Conservation (phyloP, 2,113 vertebrate species). For the Pholis gunnellus region DNA sequence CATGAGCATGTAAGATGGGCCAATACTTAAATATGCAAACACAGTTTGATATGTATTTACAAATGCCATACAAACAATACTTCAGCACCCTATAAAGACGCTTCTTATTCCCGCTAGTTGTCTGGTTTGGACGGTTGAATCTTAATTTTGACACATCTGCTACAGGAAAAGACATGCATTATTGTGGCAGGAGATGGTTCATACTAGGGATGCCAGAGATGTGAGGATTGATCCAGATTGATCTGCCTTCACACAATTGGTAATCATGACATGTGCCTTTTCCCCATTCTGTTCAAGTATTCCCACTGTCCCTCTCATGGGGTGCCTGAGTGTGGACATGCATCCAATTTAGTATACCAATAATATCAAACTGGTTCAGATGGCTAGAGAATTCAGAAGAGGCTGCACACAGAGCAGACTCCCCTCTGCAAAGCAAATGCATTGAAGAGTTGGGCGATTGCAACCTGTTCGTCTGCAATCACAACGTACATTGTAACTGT, state of each 20-base stretch:
- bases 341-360: conserved; percentile 1
- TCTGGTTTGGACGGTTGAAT: background rate
- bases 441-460: background rate
- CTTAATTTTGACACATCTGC: background rate
- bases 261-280: conserved; percentile 8
- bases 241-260: background rate
- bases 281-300: conserved; percentile 1
- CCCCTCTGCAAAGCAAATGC: background rate
- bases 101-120: too few relatives aligned
- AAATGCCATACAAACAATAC: background rate
- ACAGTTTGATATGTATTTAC: background rate
- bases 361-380: conserved; percentile 12
- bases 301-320: background rate
- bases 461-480: background rate
- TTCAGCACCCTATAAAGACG: too few relatives aligned
- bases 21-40: background rate
- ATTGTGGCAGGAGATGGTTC: background rate
- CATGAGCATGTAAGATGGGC: background rate
- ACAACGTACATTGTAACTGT: too few relatives aligned
- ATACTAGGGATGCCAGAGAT: background rate
- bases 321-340: conserved; percentile 18
- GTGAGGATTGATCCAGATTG: conserved; percentile 14
- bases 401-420: background rate
- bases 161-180: background rate
- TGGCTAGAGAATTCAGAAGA: background rate